A percentile compares a stretch with the other conserved stretches of the same genome.
phyloP scores from a whole-genome alignment of 2,113 vertebrate species.

The Brachyhypopomus gauderio region DNA sequence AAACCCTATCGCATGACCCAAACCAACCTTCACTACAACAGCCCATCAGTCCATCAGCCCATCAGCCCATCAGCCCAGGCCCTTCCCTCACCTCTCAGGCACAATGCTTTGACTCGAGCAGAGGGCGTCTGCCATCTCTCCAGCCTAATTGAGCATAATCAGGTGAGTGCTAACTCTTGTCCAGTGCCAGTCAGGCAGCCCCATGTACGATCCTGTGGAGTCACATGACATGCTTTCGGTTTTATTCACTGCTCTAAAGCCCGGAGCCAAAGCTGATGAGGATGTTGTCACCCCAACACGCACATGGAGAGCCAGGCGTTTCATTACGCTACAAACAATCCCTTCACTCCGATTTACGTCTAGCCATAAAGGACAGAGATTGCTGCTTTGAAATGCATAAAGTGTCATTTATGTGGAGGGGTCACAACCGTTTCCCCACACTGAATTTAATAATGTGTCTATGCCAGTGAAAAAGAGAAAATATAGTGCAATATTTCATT shows the following conservation, averaged over 20 bases:
- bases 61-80: conserved; percentile 26
- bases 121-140: conserved; percentile 71
- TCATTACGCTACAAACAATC: conserved; percentile 50
- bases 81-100: conserved; percentile 54
- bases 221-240: conserved; percentile 67
- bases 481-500: conserved; percentile 45
- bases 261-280: conserved; percentile 67
- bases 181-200: conserved; percentile 53
- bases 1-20: not conserved
- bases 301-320: conserved; percentile 39
- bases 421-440: conserved; percentile 43
- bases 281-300: conserved; percentile 59
- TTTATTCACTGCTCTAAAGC: conserved; percentile 66
- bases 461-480: conserved; percentile 46
- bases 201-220: conserved; percentile 50
- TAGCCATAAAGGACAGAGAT: conserved; percentile 44
- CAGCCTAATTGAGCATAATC: conserved; percentile 73
- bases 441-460: conserved; percentile 55
- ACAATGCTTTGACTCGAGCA: conserved; percentile 71
- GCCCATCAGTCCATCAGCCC: not conserved
- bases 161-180: conserved; percentile 59
- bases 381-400: conserved; percentile 59
- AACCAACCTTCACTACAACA: not conserved
- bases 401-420: conserved; percentile 59
- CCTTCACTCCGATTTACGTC: conserved; percentile 38